Evolutionary conservation across 2,113 vertebrate genomes (phyloP).

Genomic region (Dinomys branickii): DNA sequence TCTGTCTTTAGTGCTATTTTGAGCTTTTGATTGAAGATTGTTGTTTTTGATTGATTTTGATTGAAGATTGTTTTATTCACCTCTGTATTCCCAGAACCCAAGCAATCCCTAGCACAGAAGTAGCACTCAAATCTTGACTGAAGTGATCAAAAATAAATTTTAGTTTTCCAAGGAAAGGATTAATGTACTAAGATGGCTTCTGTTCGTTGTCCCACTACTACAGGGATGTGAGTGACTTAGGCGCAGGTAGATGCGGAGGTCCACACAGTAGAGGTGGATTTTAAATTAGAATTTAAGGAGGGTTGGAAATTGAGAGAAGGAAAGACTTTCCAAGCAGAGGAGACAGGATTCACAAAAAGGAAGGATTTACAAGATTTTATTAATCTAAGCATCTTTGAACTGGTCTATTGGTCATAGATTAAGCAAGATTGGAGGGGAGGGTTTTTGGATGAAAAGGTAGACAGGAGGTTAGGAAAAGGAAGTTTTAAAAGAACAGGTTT

Average conservation of each 20-base stretch:
- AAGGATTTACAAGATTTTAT: not conserved
- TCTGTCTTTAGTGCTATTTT: not conserved
- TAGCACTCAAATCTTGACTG: not conserved
- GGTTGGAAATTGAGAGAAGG: not conserved
- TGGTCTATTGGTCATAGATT: not conserved
- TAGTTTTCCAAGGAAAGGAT: constrained; percentile 29
- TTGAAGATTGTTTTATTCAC: not conserved
- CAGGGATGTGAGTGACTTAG: not conserved
- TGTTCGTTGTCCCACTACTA: not conserved
- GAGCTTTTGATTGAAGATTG: not conserved
- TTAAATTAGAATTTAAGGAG: not conserved
- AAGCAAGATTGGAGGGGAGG: not conserved
- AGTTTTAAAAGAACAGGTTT: not conserved
- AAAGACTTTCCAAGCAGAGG: not conserved
- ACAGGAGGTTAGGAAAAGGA: not conserved
- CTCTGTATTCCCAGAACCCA: not conserved
- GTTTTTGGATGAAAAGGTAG: not conserved
- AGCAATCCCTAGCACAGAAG: not conserved
- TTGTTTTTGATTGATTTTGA: too few species aligned
- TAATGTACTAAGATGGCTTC: not conserved
- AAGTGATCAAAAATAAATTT: not conserved
- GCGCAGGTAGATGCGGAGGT: not conserved
- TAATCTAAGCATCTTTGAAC: too few species aligned
- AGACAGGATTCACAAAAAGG: not conserved
- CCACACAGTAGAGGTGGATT: not conserved